Evolutionary conservation across 2,113 vertebrate species (phyloP), one percentile per base, ranked within the genome.

Genomic region (Microcebus tavaratra): DNA sequence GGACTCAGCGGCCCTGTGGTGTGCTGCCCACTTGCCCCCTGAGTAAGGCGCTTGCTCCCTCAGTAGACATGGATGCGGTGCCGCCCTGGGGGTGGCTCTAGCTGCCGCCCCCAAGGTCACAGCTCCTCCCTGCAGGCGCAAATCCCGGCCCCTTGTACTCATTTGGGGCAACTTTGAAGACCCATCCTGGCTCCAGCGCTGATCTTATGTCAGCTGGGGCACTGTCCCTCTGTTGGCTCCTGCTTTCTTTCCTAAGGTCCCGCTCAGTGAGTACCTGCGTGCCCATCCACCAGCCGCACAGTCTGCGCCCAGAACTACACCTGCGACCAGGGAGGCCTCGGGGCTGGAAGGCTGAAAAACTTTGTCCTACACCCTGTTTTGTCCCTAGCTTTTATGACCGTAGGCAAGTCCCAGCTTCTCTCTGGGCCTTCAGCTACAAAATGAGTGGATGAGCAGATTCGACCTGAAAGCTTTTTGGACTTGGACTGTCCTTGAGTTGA

Each of bases 1-100:
- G 25, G 21, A 29, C 1, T 2, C 25, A 18, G n/a, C 17, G 39
- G 55, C 0, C 0, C 48, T 2, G 68, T 13, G 29, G 17, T 5
- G 3, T 1, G 4, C 8, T 15, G n/a, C 20, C 45, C 21, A 34
- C 8, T 1, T 34, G 17, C 17, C 20, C 17, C 6, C 3, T 11
- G 11, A 48, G 55, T 25, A 25, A 89, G 84, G 34, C 18, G 0
- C 31, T 59, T 21, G 0, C 36, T 72, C 48, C 42, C 25, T 29
- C 34, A 15, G 55, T 6, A 23, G 68, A 31, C 2, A 2, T 3
- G 3, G n/a, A 50, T 76, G n/a, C 39, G 11, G 21, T 15, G 42
- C 8, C 34, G 34, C 13, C 67, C 6, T 21, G 36, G 23, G 50
- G 14, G 2, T 39, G 53, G 17, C 5, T 55, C 53, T 18, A 55